Percentiles rank a stretch among this genome's conserved stretches.
phyloP scores from a whole-genome alignment of 2,113 vertebrate genomes.

The Serilophus lunatus region DNA sequence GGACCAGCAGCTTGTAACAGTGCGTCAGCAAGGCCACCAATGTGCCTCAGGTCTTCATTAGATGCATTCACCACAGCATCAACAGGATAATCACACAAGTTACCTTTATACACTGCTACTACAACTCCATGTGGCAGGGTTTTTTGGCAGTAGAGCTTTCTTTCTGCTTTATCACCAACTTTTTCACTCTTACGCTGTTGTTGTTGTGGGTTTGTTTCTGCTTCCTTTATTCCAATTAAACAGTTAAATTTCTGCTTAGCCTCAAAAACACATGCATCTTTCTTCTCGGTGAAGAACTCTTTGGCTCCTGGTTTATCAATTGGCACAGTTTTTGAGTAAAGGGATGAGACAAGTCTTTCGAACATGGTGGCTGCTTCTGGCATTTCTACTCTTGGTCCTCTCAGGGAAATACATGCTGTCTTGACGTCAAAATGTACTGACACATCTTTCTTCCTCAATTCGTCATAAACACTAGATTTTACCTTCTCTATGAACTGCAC shows the following conservation, averaged over 20 bases:
- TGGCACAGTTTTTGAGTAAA: constrained; percentile 47
- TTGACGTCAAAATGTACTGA: constrained; percentile 40
- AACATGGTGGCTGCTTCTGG: neutral
- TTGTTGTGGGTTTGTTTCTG: neutral
- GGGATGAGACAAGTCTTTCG: constrained; percentile 35
- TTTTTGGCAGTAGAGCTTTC: neutral
- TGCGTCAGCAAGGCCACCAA: constrained; percentile 57
- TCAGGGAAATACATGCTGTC: constrained; percentile 63
- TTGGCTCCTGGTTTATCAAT: constrained; percentile 75
- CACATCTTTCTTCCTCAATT: constrained; percentile 58
- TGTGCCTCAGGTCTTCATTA: constrained; percentile 63
- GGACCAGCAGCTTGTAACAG: constrained; percentile 76
- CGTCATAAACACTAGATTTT: neutral
- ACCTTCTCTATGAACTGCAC: constrained; percentile 70
- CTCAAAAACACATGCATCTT: constrained; percentile 3
- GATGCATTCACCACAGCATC: constrained; percentile 78
- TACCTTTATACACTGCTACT: constrained; percentile 70
- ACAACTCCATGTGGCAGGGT: constrained; percentile 64
- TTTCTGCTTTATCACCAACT: neutral
- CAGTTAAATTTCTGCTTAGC: constrained; percentile 64
- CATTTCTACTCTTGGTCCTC: constrained; percentile 72
- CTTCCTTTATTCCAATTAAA: constrained; percentile 71
- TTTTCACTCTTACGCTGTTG: neutral
- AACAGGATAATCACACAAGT: constrained; percentile 71
- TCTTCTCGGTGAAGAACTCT: constrained; percentile 72